A percentile compares a stretch with the other conserved stretches of the same genome.
phyloP scores from a whole-genome alignment of 2,797 vertebrate species.

The Chloroceryle amazona region DNA sequence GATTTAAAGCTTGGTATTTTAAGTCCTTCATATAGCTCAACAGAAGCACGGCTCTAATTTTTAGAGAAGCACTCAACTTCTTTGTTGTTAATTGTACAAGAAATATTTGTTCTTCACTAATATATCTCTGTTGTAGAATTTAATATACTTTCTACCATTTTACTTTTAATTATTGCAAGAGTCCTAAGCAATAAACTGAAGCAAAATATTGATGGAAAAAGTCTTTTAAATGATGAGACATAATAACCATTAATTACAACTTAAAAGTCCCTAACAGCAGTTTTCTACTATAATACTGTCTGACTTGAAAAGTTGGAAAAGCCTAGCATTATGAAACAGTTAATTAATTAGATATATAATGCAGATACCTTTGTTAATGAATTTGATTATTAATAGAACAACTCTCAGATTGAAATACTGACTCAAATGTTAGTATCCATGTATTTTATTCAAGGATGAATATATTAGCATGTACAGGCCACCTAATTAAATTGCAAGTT shows the following conservation, averaged over 20 bases:
- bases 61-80: conserved; percentile 32
- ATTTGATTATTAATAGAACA: conserved; percentile 18
- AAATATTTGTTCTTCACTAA: not conserved
- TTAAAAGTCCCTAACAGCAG: conserved; percentile 43
- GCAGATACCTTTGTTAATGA: conserved; percentile 38
- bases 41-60: conserved; percentile 30
- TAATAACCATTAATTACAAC: conserved; percentile 62
- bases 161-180: conserved; percentile 67
- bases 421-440: not conserved
- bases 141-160: conserved; percentile 68
- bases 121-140: conserved; percentile 32
- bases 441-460: not conserved
- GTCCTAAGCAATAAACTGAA: conserved; percentile 53
- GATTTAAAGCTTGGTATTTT: conserved; percentile 1
- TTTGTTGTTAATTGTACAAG: conserved; percentile 53
- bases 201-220: conserved; percentile 45
- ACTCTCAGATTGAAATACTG: not conserved
- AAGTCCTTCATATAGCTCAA: conserved; percentile 7
- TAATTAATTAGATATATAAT: conserved; percentile 49
- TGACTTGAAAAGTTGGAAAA: conserved; percentile 53
- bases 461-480: not conserved
- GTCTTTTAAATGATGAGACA: conserved; percentile 57
- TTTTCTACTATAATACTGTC: conserved; percentile 45
- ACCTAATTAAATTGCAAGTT: not conserved
- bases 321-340: conserved; percentile 22